These are phyloP conservation scores for Macropodus opercularis DNA, from an alignment of 2,797 vertebrate genomes.

Conservation along the genomic window DNA sequence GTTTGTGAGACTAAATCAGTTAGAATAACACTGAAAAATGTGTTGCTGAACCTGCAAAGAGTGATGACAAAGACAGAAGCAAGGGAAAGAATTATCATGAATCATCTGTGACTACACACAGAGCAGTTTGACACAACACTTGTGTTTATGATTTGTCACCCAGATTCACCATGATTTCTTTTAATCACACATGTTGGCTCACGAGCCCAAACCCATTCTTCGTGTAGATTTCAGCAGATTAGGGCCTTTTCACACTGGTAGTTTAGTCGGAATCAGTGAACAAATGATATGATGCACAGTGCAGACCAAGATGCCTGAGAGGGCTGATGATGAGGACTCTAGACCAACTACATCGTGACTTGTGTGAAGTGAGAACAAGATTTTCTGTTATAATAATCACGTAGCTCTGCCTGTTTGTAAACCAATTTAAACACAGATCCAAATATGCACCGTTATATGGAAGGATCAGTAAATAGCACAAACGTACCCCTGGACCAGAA, in stretches of 20 bases:
- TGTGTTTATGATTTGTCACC: constrained; percentile 53
- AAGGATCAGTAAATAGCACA: constrained; percentile 11
- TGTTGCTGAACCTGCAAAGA: constrained; percentile 37
- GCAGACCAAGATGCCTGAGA: background rate
- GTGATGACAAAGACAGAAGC: constrained; percentile 32
- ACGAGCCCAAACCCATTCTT: constrained; percentile 23
- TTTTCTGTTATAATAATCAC: background rate
- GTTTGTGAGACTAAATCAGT: constrained; percentile 1
- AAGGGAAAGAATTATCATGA: constrained; percentile 30
- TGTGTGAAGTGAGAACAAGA: background rate
- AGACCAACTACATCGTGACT: background rate
- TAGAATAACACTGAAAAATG: constrained; percentile 20
- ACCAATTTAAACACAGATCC: background rate
- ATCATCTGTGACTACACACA: constrained; percentile 25
- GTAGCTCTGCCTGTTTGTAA: background rate
- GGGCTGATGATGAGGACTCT: background rate
- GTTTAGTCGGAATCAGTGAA: constrained; percentile 14
- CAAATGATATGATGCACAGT: background rate
- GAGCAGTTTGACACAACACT: constrained; percentile 38
- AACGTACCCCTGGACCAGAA: background rate
- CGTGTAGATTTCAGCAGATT: constrained; percentile 51
- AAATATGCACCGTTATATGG: background rate
- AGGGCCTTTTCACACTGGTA: constrained; percentile 64
- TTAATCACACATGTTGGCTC: constrained; percentile 48
- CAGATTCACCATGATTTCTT: constrained; percentile 54